Percentiles rank a stretch among this genome's conserved stretches.
These are phyloP conservation scores for Drosophila erecta DNA, from an alignment of 1,140 invertebrate species.

Conservation along the genomic window DNA sequence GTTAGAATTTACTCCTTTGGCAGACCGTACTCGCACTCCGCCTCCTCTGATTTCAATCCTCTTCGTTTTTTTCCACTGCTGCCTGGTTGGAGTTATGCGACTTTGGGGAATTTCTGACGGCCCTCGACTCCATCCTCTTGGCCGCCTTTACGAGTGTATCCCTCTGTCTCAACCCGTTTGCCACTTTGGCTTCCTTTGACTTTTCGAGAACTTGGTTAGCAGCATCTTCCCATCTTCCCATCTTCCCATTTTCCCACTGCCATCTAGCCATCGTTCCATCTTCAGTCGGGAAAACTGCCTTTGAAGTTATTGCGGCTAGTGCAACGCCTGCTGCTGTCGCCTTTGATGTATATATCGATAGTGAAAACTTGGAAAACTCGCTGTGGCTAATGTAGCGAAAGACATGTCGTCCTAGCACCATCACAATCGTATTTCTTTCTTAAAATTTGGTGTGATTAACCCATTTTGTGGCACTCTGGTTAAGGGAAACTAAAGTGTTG, in stretches of 20 bases:
- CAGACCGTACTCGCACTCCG: constrained; percentile 12
- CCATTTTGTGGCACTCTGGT: background rate
- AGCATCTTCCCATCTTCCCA: constrained; percentile 26
- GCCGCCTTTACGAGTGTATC: constrained; percentile 13
- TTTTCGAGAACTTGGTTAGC: constrained; percentile 56
- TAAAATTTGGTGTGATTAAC: constrained; percentile 30
- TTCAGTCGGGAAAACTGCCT: constrained; percentile 8
- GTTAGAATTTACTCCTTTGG: constrained; percentile 68
- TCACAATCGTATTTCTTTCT: constrained; percentile 15
- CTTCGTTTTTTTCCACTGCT: constrained; percentile 15
- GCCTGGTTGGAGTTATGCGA: constrained; percentile 72
- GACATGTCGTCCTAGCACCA: constrained; percentile 34
- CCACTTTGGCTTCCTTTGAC: constrained; percentile 68
- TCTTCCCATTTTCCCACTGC: background rate
- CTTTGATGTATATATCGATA: constrained; percentile 69
- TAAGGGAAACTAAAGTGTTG: no score
- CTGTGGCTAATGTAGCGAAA: constrained; percentile 73
- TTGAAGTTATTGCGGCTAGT: constrained; percentile 60
- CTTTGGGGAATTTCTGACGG: constrained; percentile 73
- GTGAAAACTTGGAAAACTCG: constrained; percentile 74
- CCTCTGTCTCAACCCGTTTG: constrained; percentile 44
- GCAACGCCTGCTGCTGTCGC: constrained; percentile 46
- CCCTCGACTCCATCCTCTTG: constrained; percentile 34
- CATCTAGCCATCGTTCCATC: constrained; percentile 15
- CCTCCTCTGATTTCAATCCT: constrained; percentile 6